Percentiles rank a stretch among this genome's conserved stretches.
These are phyloP conservation scores for Leptoteleia sp. DNA, from an alignment of 1,140 invertebrate genomes.

Conservation along the genomic window DNA sequence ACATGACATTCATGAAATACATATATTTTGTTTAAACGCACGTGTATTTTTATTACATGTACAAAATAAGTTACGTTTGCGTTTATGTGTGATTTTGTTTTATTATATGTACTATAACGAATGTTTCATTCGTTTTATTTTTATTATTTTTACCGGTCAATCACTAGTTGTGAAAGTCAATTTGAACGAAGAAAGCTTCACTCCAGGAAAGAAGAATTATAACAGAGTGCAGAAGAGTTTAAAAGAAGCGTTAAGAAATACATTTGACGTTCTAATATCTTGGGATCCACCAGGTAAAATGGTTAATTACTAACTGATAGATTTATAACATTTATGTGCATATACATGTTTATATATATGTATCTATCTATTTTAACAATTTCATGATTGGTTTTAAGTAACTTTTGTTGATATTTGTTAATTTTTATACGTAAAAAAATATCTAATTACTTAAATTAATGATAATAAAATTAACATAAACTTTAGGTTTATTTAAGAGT, in stretches of 20 bases:
- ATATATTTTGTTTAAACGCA: conserved; percentile 63
- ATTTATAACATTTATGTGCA: too few relatives aligned
- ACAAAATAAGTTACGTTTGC: conserved; percentile 6
- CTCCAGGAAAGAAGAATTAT: conserved; percentile 81
- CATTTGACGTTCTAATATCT: conserved; percentile 79
- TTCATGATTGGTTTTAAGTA: too few relatives aligned
- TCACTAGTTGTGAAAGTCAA: conserved; percentile 81
- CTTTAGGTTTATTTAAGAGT: too few relatives aligned
- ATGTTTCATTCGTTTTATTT: conserved; percentile 65
- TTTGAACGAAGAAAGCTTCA: conserved; percentile 79
- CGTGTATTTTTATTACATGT: conserved; percentile 46
- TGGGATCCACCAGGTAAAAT: conserved; percentile 82
- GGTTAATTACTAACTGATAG: too few relatives aligned
- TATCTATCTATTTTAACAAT: too few relatives aligned
- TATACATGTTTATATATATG: too few relatives aligned
- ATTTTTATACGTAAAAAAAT: too few relatives aligned
- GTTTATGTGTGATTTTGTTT: conserved; percentile 33
- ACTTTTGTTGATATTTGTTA: too few relatives aligned
- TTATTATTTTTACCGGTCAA: conserved; percentile 65
- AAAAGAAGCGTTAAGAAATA: conserved; percentile 72
- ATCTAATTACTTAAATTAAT: too few relatives aligned
- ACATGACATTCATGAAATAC: conserved; percentile 58
- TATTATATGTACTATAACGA: conserved; percentile 28
- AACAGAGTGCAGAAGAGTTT: conserved; percentile 78
- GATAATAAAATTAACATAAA: too few relatives aligned